phyloP scores from a whole-genome alignment of 2,797 vertebrate genomes.

The Melanotaenia maccullochi region DNA sequence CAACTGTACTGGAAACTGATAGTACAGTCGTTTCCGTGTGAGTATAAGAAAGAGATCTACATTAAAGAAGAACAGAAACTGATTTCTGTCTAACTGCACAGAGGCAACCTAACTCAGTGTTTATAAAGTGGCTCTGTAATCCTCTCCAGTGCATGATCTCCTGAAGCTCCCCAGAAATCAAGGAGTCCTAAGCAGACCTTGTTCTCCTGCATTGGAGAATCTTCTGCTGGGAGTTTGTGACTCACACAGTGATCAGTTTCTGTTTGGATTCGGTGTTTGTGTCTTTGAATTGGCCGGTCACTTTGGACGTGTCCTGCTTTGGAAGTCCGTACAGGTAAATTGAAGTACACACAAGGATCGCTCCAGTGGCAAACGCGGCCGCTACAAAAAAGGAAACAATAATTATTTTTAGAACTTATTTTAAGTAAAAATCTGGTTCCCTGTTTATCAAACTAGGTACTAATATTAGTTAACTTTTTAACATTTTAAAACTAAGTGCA shows the following conservation, averaged over 20 bases:
- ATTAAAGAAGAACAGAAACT: constrained; percentile 4
- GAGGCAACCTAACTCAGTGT: neutral
- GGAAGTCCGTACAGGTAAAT: constrained; percentile 97
- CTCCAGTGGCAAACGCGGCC: constrained; percentile 85
- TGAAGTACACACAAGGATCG: constrained; percentile 92
- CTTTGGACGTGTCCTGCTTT: constrained; percentile 89
- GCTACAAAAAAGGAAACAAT: constrained; percentile 77
- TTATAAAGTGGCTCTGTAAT: neutral
- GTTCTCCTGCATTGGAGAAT: neutral
- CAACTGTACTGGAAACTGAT: neutral
- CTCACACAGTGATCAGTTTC: constrained; percentile 87
- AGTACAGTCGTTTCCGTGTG: neutral
- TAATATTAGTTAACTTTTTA: too few relatives aligned
- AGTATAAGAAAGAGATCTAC: neutral
- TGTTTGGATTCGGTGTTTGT: constrained; percentile 74
- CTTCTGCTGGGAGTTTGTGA: neutral
- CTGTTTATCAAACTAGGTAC: neutral
- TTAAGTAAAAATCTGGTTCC: neutral
- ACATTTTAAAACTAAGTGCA: too few relatives aligned
- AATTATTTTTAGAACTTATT: neutral
- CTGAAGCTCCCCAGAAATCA: neutral
- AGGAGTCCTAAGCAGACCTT: neutral
- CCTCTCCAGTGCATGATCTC: neutral
- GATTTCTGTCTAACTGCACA: neutral
- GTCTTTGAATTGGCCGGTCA: constrained; percentile 73